Evolutionary conservation across 2,888 invertebrate genomes (phyloP).

Genomic region (Tenthredo mesomela): DNA sequence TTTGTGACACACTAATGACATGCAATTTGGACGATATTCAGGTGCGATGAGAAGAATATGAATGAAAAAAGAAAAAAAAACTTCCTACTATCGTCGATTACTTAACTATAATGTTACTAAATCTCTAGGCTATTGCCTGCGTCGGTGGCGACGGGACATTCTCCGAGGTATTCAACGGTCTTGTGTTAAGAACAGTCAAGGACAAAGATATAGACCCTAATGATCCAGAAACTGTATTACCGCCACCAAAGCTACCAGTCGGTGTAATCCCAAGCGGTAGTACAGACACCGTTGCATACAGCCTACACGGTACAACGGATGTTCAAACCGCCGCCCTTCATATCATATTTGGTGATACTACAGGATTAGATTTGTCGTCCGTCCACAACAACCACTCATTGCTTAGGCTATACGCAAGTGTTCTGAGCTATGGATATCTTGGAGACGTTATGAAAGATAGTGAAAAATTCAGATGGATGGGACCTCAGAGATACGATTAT

Average conservation of each 20-base stretch:
- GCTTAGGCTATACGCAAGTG: conserved; percentile 86
- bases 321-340: conserved; percentile 90
- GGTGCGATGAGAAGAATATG: conserved; percentile 60
- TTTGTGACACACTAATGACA: conserved; percentile 83
- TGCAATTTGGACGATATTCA: conserved; percentile 80
- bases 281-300: conserved; percentile 89
- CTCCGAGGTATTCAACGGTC: conserved; percentile 89
- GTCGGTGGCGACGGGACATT: conserved; percentile 95
- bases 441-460: conserved; percentile 91
- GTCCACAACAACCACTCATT: conserved; percentile 83
- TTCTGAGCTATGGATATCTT: conserved; percentile 91
- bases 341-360: conserved; percentile 87
- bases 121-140: conserved; percentile 87
- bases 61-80: background rate
- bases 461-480: conserved; percentile 92
- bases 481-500: conserved; percentile 90
- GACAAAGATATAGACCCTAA: conserved; percentile 80
- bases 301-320: conserved; percentile 89
- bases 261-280: conserved; percentile 89
- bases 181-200: conserved; percentile 81
- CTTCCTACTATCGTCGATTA: conserved; percentile 54
- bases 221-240: conserved; percentile 79
- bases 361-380: conserved; percentile 88
- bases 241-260: conserved; percentile 80
- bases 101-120: conserved; percentile 68